Base-by-base conservation (phyloP, 2,797 vertebrate species). In the Sandelia bainsii region DNA sequence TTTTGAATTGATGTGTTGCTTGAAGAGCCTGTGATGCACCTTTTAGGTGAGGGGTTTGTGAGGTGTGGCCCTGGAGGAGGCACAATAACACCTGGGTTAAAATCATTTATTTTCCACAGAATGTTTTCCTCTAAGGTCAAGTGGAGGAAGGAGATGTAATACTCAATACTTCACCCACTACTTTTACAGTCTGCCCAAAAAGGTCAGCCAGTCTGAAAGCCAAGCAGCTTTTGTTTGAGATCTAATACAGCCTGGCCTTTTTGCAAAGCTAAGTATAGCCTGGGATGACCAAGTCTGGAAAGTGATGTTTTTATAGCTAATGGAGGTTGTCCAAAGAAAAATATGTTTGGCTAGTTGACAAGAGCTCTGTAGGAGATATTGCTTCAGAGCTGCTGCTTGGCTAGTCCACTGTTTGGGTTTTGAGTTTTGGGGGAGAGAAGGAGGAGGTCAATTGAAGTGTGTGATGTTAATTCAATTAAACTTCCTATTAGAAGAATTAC, bases 51-150 rank as follows among this genome's bases (percentile, higher is more conserved):
- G 27, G 27, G 27, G 27, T 29, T 29, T 29, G 27, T 29, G 42
- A 32, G 17, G 7, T 34, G 63, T 81, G 64, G 48, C 77, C 69
- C 63, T 19, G 37, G 25, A 78, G 69, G 52, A 77, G 54, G 72
- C 68, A n/a, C 54, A 79, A 34, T 72, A 61, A 75, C 72, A 69
- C 12, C 20, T 14, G 32, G 69, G 81, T 84, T 83, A 62, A 82
- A 82, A 81, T 60, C 42, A 81, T 86, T 87, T 87, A 71, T 72
- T 81, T 72, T 77, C 66, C 16, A 37, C 51, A 32, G 14, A 83
- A 82, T 63, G 19, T 68, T 80, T 80, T 67, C 20, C 56, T 80
- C 39, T 20, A 44, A 72, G 62, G 81, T 86, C 82, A 79, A 85
- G 56, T 45, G 66, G 23, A 86, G 79, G 62, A 71, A 86, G 82